Base-by-base conservation (phyloP, 2,113 vertebrate species). In the Pheucticus melanocephalus region DNA sequence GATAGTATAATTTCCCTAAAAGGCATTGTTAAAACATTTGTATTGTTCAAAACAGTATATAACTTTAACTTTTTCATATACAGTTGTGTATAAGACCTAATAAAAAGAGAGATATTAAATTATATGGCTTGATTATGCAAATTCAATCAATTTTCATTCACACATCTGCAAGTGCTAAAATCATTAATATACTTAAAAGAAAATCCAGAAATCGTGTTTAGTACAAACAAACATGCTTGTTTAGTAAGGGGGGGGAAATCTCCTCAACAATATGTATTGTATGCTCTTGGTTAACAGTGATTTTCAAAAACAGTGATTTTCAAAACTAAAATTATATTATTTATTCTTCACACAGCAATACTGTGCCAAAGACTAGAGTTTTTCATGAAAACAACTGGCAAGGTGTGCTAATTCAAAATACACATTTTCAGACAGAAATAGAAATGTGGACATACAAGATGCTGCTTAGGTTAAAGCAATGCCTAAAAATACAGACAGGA, bases 401-500 rank as follows among this genome's bases (percentile, higher is more conserved):
- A 1, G 1, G n/a, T 12, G 42, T 31, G 39, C 51, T 66, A 64
- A 48, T 73, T 40, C 15, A 44, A 81, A 70, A 80, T 33, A 47
- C 0, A 12, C 53, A 12, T 88, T 89, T 92, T 81, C 39, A 91
- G 65, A 63, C 17, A 88, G 68, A 85, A 57, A 82, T 6, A 90
- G 73, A 88, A 82, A 90, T 2, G 65, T 17, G 60, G 44, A 88
- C 18, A 28, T 39, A 90, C 14, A 3, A 90, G 86, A 54, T 44
- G 47, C 53, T 82, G 42, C 65, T 61, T 5, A 82, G 50, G 63
- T 88, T 91, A 83, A 72, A 94, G 70, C 61, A 95, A 30, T 13
- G 40, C 44, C 91, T 90, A 93, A 91, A 94, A 94, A 92, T 65
- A 82, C 84, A 88, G 86, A 80, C 30, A 96, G 86, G 79, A 95